Evolutionary conservation across 2,888 invertebrate species (phyloP).

Genomic region (Drosophila silvestris): DNA sequence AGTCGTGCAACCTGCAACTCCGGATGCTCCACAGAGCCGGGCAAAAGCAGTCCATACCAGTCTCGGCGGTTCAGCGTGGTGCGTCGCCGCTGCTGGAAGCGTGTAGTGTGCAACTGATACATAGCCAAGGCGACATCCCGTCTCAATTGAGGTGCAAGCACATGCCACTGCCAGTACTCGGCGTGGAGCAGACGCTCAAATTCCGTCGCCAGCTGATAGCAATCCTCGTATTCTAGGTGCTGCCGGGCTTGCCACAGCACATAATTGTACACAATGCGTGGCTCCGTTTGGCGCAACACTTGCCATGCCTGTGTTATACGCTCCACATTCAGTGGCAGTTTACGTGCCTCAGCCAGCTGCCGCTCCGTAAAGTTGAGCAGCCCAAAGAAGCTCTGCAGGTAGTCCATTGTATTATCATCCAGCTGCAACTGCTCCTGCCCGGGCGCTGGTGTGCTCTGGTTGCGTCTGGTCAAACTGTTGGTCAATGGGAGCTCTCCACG

Average conservation of each 20-base stretch:
- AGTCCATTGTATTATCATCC: conserved; percentile 65
- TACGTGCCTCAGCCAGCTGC: conserved; percentile 68
- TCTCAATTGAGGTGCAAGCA: conserved; percentile 59
- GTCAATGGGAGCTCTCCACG: conserved; percentile 60
- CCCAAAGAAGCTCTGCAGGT: conserved; percentile 65
- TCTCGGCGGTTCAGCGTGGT: conserved; percentile 60
- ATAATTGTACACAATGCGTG: conserved; percentile 78
- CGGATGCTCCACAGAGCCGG: conserved; percentile 65
- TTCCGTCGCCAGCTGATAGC: conserved; percentile 73
- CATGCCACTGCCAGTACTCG: conserved; percentile 83
- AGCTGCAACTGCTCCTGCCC: conserved; percentile 40
- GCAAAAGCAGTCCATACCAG: conserved; percentile 75
- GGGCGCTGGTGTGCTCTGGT: not conserved
- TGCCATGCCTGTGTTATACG: conserved; percentile 62
- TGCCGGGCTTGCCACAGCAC: conserved; percentile 81
- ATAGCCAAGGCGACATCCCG: conserved; percentile 81
- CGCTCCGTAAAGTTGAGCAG: conserved; percentile 66
- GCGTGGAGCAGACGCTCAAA: conserved; percentile 77
- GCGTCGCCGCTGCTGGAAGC: conserved; percentile 79
- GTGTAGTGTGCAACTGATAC: conserved; percentile 81
- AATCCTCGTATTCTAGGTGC: conserved; percentile 62
- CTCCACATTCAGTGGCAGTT: conserved; percentile 66
- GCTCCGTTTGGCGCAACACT: conserved; percentile 67
- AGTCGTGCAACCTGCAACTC: conserved; percentile 79
- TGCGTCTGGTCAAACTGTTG: conserved; percentile 18